Conservation (phyloP, 2,888 invertebrate genomes). For the Acanthococcus lagerstroemiae region DNA sequence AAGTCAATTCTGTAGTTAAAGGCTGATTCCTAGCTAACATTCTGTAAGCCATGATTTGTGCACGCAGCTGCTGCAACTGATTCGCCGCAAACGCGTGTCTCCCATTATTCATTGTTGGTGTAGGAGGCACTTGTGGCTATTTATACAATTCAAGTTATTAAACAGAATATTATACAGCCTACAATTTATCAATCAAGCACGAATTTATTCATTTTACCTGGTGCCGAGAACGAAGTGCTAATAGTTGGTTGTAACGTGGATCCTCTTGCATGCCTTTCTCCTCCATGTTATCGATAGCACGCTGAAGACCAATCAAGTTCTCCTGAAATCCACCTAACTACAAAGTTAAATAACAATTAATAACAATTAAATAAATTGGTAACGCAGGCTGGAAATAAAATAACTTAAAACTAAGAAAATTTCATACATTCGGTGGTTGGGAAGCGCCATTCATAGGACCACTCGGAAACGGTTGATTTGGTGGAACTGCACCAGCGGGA, state of each 20-base stretch:
- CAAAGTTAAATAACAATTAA: background rate
- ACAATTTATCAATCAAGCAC: too few relatives aligned
- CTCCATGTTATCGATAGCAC: constrained; percentile 90
- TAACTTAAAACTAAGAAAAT: background rate
- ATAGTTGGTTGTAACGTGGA: constrained; percentile 77
- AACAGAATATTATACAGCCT: too few relatives aligned
- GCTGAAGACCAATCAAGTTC: constrained; percentile 78
- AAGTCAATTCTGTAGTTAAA: constrained; percentile 62
- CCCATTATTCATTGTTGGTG: constrained; percentile 10
- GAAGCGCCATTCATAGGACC: background rate
- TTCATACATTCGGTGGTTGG: background rate
- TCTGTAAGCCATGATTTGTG: constrained; percentile 92
- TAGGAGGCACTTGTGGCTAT: constrained; percentile 14
- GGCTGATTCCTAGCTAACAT: constrained; percentile 84
- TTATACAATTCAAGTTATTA: background rate
- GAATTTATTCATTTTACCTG: too few relatives aligned
- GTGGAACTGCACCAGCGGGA: background rate
- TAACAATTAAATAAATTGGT: background rate
- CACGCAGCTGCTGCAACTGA: constrained; percentile 77
- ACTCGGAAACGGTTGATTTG: background rate
- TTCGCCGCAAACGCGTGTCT: constrained; percentile 44
- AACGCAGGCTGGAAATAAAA: background rate
- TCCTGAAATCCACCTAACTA: constrained; percentile 48
- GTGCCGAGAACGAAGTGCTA: constrained; percentile 74
- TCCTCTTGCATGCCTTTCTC: constrained; percentile 90